phyloP scores from a whole-genome alignment of 2,113 vertebrate genomes.

The Tupaia chinensis region DNA sequence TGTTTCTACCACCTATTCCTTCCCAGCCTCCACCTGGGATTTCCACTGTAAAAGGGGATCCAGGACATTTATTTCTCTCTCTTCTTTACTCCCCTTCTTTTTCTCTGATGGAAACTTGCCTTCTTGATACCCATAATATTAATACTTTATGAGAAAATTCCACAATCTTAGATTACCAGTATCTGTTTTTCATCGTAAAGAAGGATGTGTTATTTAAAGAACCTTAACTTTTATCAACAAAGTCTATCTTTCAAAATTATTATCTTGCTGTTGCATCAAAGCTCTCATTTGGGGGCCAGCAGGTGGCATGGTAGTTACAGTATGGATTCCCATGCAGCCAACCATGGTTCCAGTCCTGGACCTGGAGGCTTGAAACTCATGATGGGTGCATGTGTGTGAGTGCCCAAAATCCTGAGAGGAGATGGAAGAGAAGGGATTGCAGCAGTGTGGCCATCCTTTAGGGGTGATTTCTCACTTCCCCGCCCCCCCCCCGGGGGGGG shows the following conservation, averaged over 20 bases:
- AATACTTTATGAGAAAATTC: background rate
- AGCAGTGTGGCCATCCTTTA: too few relatives aligned
- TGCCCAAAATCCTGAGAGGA: too few relatives aligned
- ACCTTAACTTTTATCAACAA: constrained; percentile 29
- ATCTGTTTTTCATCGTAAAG: background rate
- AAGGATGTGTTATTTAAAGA: background rate
- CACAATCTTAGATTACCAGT: background rate
- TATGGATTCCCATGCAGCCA: too few relatives aligned
- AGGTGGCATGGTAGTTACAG: too few relatives aligned
- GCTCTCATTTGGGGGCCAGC: background rate
- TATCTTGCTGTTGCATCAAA: background rate
- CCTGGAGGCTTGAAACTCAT: too few relatives aligned
- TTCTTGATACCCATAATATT: background rate
- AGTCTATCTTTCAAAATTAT: background rate
- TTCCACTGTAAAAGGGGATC: background rate
- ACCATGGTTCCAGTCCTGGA: too few relatives aligned
- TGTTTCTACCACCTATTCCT: background rate
- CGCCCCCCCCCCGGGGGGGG: too few relatives aligned
- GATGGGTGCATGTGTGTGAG: too few relatives aligned
- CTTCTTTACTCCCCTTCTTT: background rate
- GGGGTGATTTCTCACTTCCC: too few relatives aligned
- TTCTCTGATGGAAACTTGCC: background rate
- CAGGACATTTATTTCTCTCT: background rate
- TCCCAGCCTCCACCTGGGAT: background rate
- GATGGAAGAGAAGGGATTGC: too few relatives aligned